phyloP scores from a whole-genome alignment of 2,888 invertebrate species.

The Synanthedon myopaeformis region DNA sequence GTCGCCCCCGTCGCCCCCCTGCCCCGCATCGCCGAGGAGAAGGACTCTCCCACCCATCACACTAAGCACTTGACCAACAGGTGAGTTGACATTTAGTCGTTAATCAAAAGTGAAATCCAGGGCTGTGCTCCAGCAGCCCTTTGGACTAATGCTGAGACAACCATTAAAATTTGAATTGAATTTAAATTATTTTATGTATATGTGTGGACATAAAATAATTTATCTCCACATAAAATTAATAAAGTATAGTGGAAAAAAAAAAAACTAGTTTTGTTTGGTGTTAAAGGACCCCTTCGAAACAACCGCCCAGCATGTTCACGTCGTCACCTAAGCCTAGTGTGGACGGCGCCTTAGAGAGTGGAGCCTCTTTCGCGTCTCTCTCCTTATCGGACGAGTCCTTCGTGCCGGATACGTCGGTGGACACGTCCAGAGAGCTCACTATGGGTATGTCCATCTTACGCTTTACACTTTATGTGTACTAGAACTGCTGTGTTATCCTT shows the following conservation, averaged over 20 bases:
- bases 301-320: constrained; percentile 53
- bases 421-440: constrained; percentile 36
- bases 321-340: constrained; percentile 52
- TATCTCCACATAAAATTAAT: no score
- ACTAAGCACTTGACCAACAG: constrained; percentile 17
- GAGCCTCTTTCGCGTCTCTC: constrained; percentile 48
- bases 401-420: constrained; percentile 38
- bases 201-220: no score
- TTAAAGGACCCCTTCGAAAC: constrained; percentile 47
- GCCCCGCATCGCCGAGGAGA: constrained; percentile 89
- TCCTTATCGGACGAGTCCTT: constrained; percentile 57
- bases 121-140: no score
- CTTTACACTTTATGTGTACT: no score
- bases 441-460: constrained; percentile 25
- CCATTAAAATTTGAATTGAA: no score
- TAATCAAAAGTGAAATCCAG: no score
- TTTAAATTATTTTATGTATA: background rate
- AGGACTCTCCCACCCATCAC: constrained; percentile 81
- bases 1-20: constrained; percentile 65
- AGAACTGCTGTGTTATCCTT: no score
- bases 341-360: constrained; percentile 40
- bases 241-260: background rate
- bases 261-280: background rate
- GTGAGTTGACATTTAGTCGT: background rate
- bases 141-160: no score